These are phyloP conservation scores for Chouioia cunea DNA, from an alignment of 2,888 invertebrate genomes.

Conservation along the genomic window DNA sequence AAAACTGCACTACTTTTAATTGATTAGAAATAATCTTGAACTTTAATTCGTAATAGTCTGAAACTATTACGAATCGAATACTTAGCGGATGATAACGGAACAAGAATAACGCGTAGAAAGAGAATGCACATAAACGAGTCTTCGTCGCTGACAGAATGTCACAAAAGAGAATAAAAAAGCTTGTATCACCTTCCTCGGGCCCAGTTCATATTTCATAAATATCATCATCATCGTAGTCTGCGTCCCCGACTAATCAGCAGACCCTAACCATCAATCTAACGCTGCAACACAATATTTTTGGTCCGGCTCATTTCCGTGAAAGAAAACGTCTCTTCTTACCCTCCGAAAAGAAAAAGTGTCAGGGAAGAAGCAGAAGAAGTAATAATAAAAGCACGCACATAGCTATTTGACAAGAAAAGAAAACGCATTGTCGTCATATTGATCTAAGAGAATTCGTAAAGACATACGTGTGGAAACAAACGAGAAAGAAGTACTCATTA, in stretches of 20 bases:
- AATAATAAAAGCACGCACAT: no score
- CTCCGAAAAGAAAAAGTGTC: not conserved
- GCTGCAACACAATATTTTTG: not conserved
- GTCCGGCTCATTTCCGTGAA: slow-evolving; percentile 43
- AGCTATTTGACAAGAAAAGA: no score
- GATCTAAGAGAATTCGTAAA: no score
- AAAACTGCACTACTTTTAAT: no score
- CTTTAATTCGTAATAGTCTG: no score
- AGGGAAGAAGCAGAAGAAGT: not conserved
- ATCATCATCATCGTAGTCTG: slow-evolving; percentile 10
- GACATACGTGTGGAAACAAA: no score
- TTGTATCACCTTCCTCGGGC: not conserved
- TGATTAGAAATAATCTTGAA: no score
- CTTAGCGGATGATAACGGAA: no score
- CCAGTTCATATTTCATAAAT: slow-evolving; percentile 22
- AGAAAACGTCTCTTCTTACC: slow-evolving; percentile 47
- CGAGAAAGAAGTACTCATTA: no score
- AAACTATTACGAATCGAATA: no score
- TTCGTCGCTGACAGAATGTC: not conserved
- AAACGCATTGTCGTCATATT: no score
- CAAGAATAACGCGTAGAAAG: no score
- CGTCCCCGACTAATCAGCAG: slow-evolving; percentile 1
- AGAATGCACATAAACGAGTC: not conserved
- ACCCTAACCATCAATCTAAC: not conserved
- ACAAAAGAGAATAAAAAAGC: not conserved